Conservation (phyloP, 2,797 vertebrate species). For the Linurgus olivaceus region DNA sequence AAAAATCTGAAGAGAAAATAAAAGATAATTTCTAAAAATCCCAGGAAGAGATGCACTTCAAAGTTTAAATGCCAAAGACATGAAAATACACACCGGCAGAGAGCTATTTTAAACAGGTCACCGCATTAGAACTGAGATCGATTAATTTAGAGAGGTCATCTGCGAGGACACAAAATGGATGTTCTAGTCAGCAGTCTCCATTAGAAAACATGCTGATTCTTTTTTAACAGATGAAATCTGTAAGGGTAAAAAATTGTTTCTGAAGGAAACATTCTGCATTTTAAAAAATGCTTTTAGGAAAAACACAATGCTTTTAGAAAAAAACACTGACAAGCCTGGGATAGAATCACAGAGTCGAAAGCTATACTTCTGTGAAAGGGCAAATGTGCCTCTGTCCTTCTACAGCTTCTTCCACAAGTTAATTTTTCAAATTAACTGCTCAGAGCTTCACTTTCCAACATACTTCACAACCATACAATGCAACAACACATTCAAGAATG, state of each 20-base stretch:
- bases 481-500: neutral
- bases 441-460: neutral
- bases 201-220: neutral
- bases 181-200: neutral
- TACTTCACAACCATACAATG: neutral
- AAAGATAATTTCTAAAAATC: neutral
- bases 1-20: neutral
- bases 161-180: neutral
- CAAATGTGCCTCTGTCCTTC: neutral
- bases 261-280: neutral
- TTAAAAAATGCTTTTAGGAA: neutral
- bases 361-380: neutral
- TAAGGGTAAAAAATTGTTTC: neutral
- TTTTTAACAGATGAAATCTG: neutral
- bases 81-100: neutral
- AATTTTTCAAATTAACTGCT: neutral
- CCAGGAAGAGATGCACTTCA: neutral
- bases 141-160: slow-evolving; percentile 9
- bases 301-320: neutral
- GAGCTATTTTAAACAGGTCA: slow-evolving; percentile 8
- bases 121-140: neutral
- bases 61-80: neutral
- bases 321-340: neutral
- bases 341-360: neutral
- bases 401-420: neutral